Conservation (phyloP, 2,797 vertebrate species). For the Psittacula echo region DNA sequence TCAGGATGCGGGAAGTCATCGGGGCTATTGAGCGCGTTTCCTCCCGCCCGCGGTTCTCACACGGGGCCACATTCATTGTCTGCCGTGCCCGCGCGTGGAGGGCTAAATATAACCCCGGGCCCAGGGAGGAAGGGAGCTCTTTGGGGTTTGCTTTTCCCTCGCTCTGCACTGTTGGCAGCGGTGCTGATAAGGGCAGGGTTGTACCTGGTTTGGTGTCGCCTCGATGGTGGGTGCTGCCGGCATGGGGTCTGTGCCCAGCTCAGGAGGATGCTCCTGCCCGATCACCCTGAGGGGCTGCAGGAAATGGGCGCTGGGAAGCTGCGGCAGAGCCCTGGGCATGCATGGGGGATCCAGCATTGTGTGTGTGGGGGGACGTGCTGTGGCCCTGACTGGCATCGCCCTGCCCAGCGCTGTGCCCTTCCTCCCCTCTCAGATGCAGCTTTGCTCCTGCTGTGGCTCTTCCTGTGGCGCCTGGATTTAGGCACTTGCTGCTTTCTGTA, state of each 20-base stretch:
- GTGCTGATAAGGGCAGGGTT: not conserved
- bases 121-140: not conserved
- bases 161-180: not conserved
- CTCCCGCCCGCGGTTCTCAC: slow-evolving; percentile 72
- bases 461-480: not conserved
- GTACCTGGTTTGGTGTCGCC: not conserved
- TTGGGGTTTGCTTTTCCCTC: not conserved
- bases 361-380: rapidly evolving
- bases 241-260: not conserved
- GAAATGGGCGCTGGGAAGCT: not conserved
- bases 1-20: slow-evolving; percentile 79
- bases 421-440: not conserved
- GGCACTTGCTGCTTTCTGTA: not conserved
- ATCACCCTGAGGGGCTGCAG: not conserved
- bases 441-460: rapidly evolving
- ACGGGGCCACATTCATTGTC: slow-evolving; percentile 76
- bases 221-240: rapidly evolving
- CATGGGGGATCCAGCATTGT: rapidly evolving
- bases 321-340: not conserved
- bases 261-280: not conserved
- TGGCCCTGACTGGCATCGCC: not conserved
- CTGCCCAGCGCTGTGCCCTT: not conserved
- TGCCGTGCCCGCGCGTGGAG: slow-evolving; percentile 1
- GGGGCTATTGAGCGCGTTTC: slow-evolving; percentile 77
- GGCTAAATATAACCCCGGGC: not conserved